Evolutionary conservation across 1,140 invertebrate species (phyloP).

Genomic region (Drosophila hydei): DNA sequence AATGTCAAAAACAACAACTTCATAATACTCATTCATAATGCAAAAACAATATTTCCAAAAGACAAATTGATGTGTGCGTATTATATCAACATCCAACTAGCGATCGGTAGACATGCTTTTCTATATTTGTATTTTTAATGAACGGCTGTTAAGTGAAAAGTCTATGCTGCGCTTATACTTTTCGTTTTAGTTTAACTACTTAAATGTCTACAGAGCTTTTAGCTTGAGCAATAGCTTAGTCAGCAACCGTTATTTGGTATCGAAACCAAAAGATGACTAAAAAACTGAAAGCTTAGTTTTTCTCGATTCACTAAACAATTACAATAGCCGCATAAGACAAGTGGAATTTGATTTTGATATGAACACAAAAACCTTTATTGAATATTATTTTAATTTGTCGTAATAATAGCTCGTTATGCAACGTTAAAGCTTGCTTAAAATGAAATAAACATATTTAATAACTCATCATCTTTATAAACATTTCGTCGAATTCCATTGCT

Average conservation of each 20-base stretch:
- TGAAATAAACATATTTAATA: constrained; percentile 21
- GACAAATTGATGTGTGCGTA: too few relatives aligned
- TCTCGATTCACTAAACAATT: background rate
- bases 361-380: background rate
- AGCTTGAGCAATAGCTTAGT: constrained; percentile 3
- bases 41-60: too few relatives aligned
- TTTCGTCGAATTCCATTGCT: constrained; percentile 14
- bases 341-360: background rate
- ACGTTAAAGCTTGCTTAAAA: constrained; percentile 5
- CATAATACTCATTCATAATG: too few relatives aligned
- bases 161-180: too few relatives aligned
- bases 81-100: too few relatives aligned
- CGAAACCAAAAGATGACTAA: constrained; percentile 27
- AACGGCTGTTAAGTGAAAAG: too few relatives aligned
- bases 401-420: constrained; percentile 2
- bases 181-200: background rate
- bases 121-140: too few relatives aligned
- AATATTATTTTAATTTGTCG: constrained; percentile 3
- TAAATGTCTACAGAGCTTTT: constrained; percentile 7
- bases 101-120: too few relatives aligned
- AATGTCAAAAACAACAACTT: too few relatives aligned
- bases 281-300: constrained; percentile 17
- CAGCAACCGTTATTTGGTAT: constrained; percentile 34
- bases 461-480: constrained; percentile 27
- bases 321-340: background rate